phyloP scores from a whole-genome alignment of 2,113 vertebrate species.

The Poecilia latipinna region DNA sequence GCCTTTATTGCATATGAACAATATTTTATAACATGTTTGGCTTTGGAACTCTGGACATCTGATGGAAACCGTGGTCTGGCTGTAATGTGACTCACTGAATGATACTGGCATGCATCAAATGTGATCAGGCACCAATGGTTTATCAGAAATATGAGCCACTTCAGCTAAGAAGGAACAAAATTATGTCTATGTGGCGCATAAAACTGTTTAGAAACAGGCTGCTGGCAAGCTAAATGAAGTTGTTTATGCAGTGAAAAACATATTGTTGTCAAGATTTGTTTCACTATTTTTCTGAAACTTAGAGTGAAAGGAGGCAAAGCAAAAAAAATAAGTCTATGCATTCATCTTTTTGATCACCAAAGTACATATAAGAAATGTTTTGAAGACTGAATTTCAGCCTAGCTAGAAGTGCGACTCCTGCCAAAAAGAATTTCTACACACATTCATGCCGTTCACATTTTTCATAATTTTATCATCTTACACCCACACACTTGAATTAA shows the following conservation, averaged over 20 bases:
- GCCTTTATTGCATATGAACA: conserved; percentile 52
- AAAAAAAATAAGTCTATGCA: neutral
- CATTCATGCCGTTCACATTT: too few relatives aligned
- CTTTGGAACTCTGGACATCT: conserved; percentile 58
- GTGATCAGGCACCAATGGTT: conserved; percentile 22
- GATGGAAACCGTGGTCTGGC: conserved; percentile 60
- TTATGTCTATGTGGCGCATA: neutral
- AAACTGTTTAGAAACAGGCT: conserved; percentile 8
- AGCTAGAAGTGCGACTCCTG: conserved; percentile 14
- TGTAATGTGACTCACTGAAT: conserved; percentile 58
- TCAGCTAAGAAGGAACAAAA: neutral
- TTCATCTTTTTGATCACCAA: too few relatives aligned
- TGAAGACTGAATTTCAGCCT: conserved; percentile 19
- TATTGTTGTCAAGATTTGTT: neutral
- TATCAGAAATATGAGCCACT: too few relatives aligned
- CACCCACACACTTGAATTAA: too few relatives aligned
- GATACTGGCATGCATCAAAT: conserved; percentile 33
- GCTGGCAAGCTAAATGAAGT: neutral
- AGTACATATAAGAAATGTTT: neutral
- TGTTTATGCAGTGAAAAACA: neutral
- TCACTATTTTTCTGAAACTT: neutral
- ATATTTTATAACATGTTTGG: conserved; percentile 63
- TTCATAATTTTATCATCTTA: too few relatives aligned
- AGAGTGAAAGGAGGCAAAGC: neutral
- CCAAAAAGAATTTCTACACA: too few relatives aligned